Base-by-base conservation (phyloP, 2,888 invertebrate genomes). In the Protophormia terraenovae region DNA sequence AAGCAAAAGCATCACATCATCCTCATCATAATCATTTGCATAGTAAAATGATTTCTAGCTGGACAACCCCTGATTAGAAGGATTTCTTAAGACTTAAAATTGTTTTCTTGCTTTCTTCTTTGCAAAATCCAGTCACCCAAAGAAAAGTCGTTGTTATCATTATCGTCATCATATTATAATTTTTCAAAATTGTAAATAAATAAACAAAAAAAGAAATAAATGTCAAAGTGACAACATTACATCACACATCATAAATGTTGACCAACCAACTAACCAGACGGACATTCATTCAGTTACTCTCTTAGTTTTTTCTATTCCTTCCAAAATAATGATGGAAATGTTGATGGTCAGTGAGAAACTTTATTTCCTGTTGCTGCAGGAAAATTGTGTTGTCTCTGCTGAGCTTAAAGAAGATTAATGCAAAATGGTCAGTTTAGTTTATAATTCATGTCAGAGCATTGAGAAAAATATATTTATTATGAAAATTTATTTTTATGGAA, bases 151-250 rank as follows among this genome's bases (percentile, higher is more conserved):
- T 76, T 35, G 29, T 69, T 19, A 22, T 62, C 62, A 12, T 60
- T 50, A 66, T 66, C 72, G 78, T 82, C 78, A 82, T 85, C 73
- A 72, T 82, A 82, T 78, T 78, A 38, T 85, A 82, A 82, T 85
- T 75, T 82, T 58, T 85, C 69, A 84, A 82, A 53, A 55, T 53
- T 67, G 47, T 62, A 83, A 81, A 69, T 73, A 82, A 84, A 81
- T 27, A 84, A 73, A 85, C 50, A 79, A 76, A 71, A 81, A 69
- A 78, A 50, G 24, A 73, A 62, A 85, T 85, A 85, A 85, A 85
- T 85, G 82, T 85, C 85, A 85, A 85, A 82, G 85, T 85, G 85
- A 85, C 82, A 82, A 71, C 71, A 71, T 85, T 82, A 85, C 85
- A 85, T 85, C 85, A 85, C 82, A 84, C 84, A 81, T 77, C 72